Percentiles rank a stretch among this genome's conserved stretches.
phyloP scores from a whole-genome alignment of 2,113 vertebrate genomes.

The Alethe castanea region DNA sequence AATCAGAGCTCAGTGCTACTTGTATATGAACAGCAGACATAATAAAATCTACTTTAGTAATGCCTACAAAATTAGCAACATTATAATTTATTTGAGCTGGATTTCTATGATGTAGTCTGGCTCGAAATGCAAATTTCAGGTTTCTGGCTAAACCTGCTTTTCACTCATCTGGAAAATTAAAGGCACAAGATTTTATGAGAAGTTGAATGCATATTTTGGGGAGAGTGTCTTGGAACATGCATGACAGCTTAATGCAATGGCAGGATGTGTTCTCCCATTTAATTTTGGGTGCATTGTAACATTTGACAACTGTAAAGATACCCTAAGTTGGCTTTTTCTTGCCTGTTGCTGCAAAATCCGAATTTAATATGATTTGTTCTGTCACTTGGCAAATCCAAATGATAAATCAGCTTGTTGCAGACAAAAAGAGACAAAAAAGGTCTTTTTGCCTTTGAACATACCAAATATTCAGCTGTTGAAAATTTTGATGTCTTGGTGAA shows the following conservation, averaged over 20 bases:
- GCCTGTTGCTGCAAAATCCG: neutral
- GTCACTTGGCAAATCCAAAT: neutral
- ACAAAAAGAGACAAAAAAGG: neutral
- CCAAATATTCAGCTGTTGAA: neutral
- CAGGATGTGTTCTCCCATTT: neutral
- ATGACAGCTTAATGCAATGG: neutral
- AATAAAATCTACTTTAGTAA: neutral
- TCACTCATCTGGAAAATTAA: neutral
- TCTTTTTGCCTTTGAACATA: neutral
- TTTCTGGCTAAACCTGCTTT: conserved; percentile 1
- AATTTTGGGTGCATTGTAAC: neutral
- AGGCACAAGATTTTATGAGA: neutral
- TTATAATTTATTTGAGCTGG: neutral
- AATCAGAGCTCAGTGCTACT: neutral
- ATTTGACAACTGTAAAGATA: neutral
- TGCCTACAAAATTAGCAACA: neutral
- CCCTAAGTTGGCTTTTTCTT: neutral
- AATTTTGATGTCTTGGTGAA: neutral
- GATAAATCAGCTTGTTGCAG: neutral
- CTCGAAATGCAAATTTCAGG: neutral
- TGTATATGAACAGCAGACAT: neutral
- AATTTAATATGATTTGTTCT: neutral
- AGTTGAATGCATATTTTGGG: neutral
- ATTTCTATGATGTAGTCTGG: neutral
- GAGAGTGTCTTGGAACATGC: neutral